A percentile compares a stretch with the other conserved stretches of the same genome.
phyloP scores from a whole-genome alignment of 2,113 vertebrate genomes.

The Chaetodon auriga region DNA sequence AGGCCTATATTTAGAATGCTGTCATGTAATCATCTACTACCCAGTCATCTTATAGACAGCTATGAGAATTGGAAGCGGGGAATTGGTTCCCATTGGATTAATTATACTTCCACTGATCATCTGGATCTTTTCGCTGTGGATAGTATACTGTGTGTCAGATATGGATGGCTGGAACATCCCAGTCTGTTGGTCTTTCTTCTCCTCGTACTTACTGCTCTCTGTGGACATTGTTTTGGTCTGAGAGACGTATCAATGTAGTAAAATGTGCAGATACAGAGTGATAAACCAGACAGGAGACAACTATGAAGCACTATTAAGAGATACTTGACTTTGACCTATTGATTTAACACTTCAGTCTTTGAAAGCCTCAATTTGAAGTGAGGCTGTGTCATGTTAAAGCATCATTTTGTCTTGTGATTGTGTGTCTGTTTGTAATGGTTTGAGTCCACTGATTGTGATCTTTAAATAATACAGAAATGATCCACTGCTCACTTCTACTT shows the following conservation, averaged over 20 bases:
- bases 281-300: background rate
- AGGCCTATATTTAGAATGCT: slow-evolving; percentile 61
- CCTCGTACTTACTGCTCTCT: background rate
- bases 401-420: background rate
- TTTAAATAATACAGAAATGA: background rate
- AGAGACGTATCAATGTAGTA: background rate
- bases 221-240: background rate
- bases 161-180: slow-evolving; percentile 51
- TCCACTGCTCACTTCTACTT: background rate
- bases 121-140: slow-evolving; percentile 48
- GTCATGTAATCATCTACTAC: slow-evolving; percentile 51
- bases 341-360: slow-evolving; percentile 26
- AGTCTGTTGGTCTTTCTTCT: slow-evolving; percentile 38
- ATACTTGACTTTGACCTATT: slow-evolving; percentile 12
- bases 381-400: background rate
- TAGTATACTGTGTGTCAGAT: slow-evolving; percentile 44
- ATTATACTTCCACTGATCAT: slow-evolving; percentile 72
- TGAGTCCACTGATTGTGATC: background rate
- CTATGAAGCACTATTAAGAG: background rate
- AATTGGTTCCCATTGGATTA: slow-evolving; percentile 65
- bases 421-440: slow-evolving; percentile 15
- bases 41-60: slow-evolving; percentile 68
- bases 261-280: slow-evolving; percentile 2
- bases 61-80: slow-evolving; percentile 47
- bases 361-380: slow-evolving; percentile 12